These are phyloP conservation scores for Magallana ariakensis DNA, from an alignment of 1,140 invertebrate genomes.

Conservation along the genomic window DNA sequence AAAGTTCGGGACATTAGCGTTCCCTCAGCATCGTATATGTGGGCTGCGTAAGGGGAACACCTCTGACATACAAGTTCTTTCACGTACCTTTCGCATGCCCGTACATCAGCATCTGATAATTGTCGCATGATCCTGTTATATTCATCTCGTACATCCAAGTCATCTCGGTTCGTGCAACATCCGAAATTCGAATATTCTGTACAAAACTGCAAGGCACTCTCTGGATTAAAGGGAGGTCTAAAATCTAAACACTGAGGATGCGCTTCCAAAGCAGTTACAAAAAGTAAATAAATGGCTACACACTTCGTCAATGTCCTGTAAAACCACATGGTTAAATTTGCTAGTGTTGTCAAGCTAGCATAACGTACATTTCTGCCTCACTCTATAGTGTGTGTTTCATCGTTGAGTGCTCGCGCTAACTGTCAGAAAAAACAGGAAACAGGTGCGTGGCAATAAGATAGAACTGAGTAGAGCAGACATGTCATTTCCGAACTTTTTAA, in stretches of 20 bases:
- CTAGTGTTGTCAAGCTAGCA: too few relatives aligned
- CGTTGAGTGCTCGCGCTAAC: neutral
- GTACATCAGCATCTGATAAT: slow-evolving; percentile 42
- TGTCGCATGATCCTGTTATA: slow-evolving; percentile 50
- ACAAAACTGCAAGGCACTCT: slow-evolving; percentile 68
- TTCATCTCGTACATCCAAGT: slow-evolving; percentile 51
- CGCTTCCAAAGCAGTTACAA: neutral
- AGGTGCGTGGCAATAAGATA: neutral
- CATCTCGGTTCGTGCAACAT: slow-evolving; percentile 69
- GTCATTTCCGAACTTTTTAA: neutral
- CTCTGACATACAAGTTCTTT: slow-evolving; percentile 71
- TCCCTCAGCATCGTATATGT: slow-evolving; percentile 71
- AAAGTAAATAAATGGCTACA: neutral
- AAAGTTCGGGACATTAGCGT: slow-evolving; percentile 62
- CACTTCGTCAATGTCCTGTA: neutral
- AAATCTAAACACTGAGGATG: slow-evolving; percentile 78
- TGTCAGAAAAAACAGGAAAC: slow-evolving; percentile 9
- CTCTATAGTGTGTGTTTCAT: neutral
- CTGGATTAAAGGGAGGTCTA: slow-evolving; percentile 71
- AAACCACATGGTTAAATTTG: neutral
- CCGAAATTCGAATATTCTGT: slow-evolving; percentile 71
- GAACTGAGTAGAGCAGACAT: neutral
- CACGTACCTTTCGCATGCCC: slow-evolving; percentile 62
- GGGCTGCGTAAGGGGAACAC: slow-evolving; percentile 76
- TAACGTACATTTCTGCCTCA: too few relatives aligned